Evolutionary conservation across 2,888 invertebrate genomes (phyloP), one percentile per base, ranked within the genome.

Genomic region (Synergus gifuensis): DNA sequence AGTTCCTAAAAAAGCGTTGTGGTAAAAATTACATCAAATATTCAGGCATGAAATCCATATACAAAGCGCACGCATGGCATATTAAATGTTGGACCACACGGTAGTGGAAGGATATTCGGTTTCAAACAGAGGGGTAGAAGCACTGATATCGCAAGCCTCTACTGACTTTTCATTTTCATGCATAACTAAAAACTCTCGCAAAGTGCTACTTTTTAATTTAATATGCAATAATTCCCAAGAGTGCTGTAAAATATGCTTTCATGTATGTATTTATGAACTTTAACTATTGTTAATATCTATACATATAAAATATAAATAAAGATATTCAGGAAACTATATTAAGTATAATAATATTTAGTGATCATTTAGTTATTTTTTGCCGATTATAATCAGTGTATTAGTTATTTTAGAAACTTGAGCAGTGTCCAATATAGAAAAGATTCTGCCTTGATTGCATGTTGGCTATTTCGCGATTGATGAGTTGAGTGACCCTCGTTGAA

Each of bases 11-110:
- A 67, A 28, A 28, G 67, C 46, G 22, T 67, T 46, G 67, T 14
- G 67, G 67, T 46, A 46, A 22, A 42, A 67, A 64, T 64, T 64
- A 64, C 44, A 67, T 67, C 22, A 67, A 67, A 46, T 46, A 46
- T 67, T 28, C 46, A 67, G 22, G 46, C 22, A 67, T 46, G 8
- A 46, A 67, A 67, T 46, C 12, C 67, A 67, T 44, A 67, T 44
- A 67, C 42, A 67, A 22, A 67, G 22, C 14, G 7, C 7, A 7
- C 67, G 22, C 44, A 67, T 46, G 46, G 46, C n/a, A 9, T 28
- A 67, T 7, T 16, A 46, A 46, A 67, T 46, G 14, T 46, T 46
- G 14, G 4, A 22, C 22, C 44, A 22, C 22, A 22, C 67, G 22
- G 44, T 18, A n/a, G 9, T 9, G n/a, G 66, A 66, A 42, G n/a